Base-by-base conservation (phyloP, 2,888 invertebrate species). In the Ormyrus labotus region DNA sequence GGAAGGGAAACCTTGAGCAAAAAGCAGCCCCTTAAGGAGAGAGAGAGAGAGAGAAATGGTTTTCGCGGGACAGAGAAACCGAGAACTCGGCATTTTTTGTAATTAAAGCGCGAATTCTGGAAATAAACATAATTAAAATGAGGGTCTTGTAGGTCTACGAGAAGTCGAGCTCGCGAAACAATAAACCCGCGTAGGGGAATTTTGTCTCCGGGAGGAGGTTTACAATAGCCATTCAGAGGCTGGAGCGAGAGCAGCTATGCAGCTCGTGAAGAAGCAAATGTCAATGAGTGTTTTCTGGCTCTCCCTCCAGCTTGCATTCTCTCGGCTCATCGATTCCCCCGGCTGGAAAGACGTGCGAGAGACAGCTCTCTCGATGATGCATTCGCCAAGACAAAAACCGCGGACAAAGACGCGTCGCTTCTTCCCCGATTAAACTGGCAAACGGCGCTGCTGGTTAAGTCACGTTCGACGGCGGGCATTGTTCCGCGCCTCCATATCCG, bases 391-490 rank as follows among this genome's bases (percentile, higher is more conserved):
- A 69, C 55, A 57, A 47, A 57, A 13, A 34, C 8, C 19, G 19
- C 19, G 19, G 19, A 19, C 19, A 19, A 19, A 19, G 45, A 47
- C 53, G 8, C 57, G n/a, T 53, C 45, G 9, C 19, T 19, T 19
- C 19, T 19, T 19, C 19, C 2, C 61, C 69, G 61, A 75, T 57
- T 58, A 80, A 75, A 68, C 48, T 51, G 61, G 72, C 68, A 67
- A 58, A 63, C 51, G 58, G 48, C 48, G 48, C 67, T 67, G n/a
- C 55, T 64, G 73, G 71, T 82, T 81, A 78, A 77, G 77, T 78
- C 75, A 79, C 77, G 80, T 81, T 81, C 78, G 82, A 75, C 78
- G 19, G 19, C 19, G 68, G 19, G 78, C 76, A 83, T 83, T 83
- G 83, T 82, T 83, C 80, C 68, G 53, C 45, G 61, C 11, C 50